Evolutionary conservation across 2,113 vertebrate genomes (phyloP).

Genomic region (Alectura lathami): DNA sequence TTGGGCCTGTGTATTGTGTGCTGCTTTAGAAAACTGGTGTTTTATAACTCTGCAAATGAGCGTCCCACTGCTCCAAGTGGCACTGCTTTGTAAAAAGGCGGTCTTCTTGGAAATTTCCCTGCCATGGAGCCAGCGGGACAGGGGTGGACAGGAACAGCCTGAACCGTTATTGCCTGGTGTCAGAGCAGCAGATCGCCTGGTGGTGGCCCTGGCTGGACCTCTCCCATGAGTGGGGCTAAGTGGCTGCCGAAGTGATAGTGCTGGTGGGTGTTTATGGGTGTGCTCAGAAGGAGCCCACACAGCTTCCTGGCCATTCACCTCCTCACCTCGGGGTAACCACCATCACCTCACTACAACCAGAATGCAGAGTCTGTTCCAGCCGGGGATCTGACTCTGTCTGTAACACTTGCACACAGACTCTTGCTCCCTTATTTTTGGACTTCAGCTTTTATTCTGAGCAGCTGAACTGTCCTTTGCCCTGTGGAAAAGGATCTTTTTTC

Average conservation of each 20-base stretch:
- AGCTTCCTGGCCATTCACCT: background rate
- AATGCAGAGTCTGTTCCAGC: background rate
- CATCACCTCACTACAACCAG: background rate
- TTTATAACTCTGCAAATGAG: conserved; percentile 64
- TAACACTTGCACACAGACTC: background rate
- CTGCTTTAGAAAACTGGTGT: conserved; percentile 23
- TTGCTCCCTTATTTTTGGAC: background rate
- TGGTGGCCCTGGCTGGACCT: background rate
- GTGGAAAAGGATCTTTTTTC: background rate
- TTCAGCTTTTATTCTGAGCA: background rate
- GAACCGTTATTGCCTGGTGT: background rate
- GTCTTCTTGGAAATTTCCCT: conserved; percentile 26
- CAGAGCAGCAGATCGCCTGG: background rate
- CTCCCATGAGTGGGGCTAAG: background rate
- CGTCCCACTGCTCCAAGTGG: conserved; percentile 16
- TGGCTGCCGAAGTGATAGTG: background rate
- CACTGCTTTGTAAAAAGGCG: background rate
- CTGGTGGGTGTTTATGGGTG: background rate
- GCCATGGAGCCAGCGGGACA: background rate
- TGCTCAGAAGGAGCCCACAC: background rate
- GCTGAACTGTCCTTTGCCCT: background rate
- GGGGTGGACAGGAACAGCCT: background rate
- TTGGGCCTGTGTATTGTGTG: background rate
- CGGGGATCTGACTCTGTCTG: background rate
- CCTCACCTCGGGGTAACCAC: background rate